Evolutionary conservation across 2,888 invertebrate species (phyloP).

Genomic region (Frankliniella intonsa): DNA sequence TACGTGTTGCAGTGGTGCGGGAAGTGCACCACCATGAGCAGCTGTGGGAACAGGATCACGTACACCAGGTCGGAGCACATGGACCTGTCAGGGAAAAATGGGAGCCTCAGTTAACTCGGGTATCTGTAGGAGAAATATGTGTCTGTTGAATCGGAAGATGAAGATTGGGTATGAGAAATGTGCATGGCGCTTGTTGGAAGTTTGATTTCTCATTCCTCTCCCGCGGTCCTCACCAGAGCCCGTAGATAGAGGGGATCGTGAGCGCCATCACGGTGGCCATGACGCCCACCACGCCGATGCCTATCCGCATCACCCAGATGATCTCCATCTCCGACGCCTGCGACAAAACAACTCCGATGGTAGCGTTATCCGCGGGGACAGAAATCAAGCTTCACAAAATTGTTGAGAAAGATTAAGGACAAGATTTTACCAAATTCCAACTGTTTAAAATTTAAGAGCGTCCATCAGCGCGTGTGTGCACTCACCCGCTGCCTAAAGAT

Average conservation of each 20-base stretch:
- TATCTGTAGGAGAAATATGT: neutral
- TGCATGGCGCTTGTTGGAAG: too few species aligned
- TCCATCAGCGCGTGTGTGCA: constrained; percentile 31
- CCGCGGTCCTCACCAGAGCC: constrained; percentile 70
- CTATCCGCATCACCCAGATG: constrained; percentile 89
- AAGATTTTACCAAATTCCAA: neutral
- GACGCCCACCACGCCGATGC: constrained; percentile 87
- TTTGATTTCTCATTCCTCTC: constrained; percentile 18
- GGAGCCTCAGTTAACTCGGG: too few species aligned
- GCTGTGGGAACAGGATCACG: constrained; percentile 96
- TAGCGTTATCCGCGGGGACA: neutral
- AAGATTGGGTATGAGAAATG: neutral
- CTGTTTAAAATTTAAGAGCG: neutral
- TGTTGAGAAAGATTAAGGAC: neutral
- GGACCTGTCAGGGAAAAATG: constrained; percentile 57
- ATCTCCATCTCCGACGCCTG: constrained; percentile 97
- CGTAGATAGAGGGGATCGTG: constrained; percentile 96
- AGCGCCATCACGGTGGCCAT: constrained; percentile 94
- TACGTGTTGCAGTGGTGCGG: constrained; percentile 93
- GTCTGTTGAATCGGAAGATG: neutral
- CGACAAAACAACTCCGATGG: constrained; percentile 36
- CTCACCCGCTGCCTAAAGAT: constrained; percentile 86
- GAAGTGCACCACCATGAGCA: constrained; percentile 96
- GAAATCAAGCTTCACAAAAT: neutral
- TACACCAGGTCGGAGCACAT: constrained; percentile 99